These are phyloP conservation scores for Piscicola geometra DNA, from an alignment of 2,888 invertebrate species.

Conservation along the genomic window DNA sequence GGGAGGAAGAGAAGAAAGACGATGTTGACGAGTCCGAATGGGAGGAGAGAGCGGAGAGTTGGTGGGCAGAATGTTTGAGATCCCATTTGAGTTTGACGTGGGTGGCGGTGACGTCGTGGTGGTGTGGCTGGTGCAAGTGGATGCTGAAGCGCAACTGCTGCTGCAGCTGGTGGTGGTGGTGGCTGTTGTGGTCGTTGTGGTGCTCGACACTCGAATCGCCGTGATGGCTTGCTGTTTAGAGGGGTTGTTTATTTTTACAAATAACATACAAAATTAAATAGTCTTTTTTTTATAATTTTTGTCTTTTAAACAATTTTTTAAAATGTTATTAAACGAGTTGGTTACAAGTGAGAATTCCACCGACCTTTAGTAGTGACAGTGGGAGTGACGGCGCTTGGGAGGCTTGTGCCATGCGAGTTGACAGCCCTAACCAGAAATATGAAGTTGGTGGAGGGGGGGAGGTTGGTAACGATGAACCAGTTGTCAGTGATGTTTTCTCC, in stretches of 20 bases:
- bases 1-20: background rate
- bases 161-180: constrained; percentile 14
- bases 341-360: background rate
- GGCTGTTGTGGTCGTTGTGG: background rate
- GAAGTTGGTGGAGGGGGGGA: constrained; percentile 75
- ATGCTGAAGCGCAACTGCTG: background rate
- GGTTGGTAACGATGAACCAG: constrained; percentile 68
- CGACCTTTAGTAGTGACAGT: constrained; percentile 39
- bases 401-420: constrained; percentile 76
- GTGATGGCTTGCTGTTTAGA: background rate
- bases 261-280: background rate
- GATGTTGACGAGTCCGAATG: no score
- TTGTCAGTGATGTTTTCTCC: constrained; percentile 64
- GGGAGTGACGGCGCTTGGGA: constrained; percentile 65
- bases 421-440: constrained; percentile 78
- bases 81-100: constrained; percentile 84
- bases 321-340: no score
- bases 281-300: no score
- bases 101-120: constrained; percentile 70
- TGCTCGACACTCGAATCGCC: background rate
- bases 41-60: background rate
- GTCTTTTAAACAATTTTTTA: no score
- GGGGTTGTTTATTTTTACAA: background rate
- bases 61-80: constrained; percentile 56
- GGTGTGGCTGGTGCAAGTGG: constrained; percentile 71